Evolutionary conservation across 2,888 invertebrate species (phyloP), one percentile per base, ranked within the genome.

Genomic region (Meliscaeva auricollis): DNA sequence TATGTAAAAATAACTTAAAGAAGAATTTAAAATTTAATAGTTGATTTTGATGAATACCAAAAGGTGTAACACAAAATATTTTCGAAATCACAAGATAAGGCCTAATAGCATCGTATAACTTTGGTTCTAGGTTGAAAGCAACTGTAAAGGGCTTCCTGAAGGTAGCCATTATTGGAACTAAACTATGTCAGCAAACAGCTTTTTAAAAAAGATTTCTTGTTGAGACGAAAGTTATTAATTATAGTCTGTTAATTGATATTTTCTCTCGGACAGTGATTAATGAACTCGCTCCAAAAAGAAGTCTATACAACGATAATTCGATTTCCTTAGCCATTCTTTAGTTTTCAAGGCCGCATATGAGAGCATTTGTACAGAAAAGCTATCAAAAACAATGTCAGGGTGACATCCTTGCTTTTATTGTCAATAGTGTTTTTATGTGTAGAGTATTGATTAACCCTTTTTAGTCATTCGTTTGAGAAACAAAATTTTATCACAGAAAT

Each of bases 21-120:
- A 48, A 48, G 9, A 17, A 35, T 11, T 11, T 20, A 5, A 11
- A 13, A 6, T 20, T 46, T 5, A 52, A 22, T 0, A 32, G 17
- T 0, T 56, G 41, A 8, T 35, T 35, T 5, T 62, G 80, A 35
- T 88, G 88, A 13, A 70, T 48, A 5, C 87, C 88, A 15, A 85
- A 38, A 6, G 89, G 89, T 7, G 88, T 87, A 50, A 83, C 84
- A 8, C 87, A 56, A 38, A 88, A 88, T 8, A 88, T 41, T 73
- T 89, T 76, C 0, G 84, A 88, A 32, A 87, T 32, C 17, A 89
- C 58, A 9, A 89, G 54, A 22, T 87, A 87, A 6, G n/a, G 20
- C 8, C 52, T 54, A 5, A 79, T 35, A 1, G 81, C 80, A 13
- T 73, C 56, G 82, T 88, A 88, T 0, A 89, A 77, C 13, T 76